Evolutionary conservation across 2,113 vertebrate species (phyloP).

Genomic region (Felis chaus): DNA sequence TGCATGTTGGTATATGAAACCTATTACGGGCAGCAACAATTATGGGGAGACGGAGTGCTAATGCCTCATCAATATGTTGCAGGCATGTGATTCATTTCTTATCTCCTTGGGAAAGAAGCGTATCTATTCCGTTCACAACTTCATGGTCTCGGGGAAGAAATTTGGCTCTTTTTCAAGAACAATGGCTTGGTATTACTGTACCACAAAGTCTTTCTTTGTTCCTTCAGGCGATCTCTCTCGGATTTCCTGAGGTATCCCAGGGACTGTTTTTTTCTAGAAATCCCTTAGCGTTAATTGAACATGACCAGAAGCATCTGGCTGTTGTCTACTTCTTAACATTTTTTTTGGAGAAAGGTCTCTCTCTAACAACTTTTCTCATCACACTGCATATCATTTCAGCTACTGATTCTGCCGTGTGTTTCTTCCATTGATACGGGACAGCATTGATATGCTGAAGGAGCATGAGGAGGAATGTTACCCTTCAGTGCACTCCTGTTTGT

Average conservation of each 20-base stretch:
- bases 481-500: background rate
- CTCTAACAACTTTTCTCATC: constrained; percentile 44
- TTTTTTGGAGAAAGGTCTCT: constrained; percentile 40
- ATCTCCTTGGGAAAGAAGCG: constrained; percentile 64
- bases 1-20: constrained; percentile 70
- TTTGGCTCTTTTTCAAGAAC: constrained; percentile 73
- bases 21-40: constrained; percentile 50
- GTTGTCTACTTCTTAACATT: constrained; percentile 53
- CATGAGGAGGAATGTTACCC: background rate
- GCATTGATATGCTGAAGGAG: background rate
- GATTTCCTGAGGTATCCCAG: constrained; percentile 68
- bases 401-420: constrained; percentile 32
- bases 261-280: constrained; percentile 59
- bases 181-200: constrained; percentile 53
- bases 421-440: background rate
- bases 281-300: constrained; percentile 62
- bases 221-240: constrained; percentile 61
- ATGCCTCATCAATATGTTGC: constrained; percentile 73
- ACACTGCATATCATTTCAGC: constrained; percentile 64
- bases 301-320: constrained; percentile 73
- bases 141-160: constrained; percentile 69
- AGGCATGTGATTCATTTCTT: constrained; percentile 66
- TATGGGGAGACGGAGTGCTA: constrained; percentile 44
- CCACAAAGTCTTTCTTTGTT: constrained; percentile 65
- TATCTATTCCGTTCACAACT: constrained; percentile 69